Percentiles rank a stretch among this genome's conserved stretches.
phyloP scores from a whole-genome alignment of 2,797 vertebrate species.

The Anguilla marmorata region DNA sequence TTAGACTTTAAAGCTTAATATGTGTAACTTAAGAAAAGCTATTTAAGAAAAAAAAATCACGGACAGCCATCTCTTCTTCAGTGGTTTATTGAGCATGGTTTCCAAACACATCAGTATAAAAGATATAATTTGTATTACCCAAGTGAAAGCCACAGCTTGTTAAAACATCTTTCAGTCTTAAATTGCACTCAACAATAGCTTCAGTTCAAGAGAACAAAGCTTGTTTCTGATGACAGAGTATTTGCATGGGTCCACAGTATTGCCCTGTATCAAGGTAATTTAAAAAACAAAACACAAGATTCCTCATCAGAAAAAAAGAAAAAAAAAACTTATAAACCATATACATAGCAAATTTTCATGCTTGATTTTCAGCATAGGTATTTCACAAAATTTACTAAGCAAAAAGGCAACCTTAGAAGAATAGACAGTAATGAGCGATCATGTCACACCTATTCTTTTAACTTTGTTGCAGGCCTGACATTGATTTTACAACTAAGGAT shows the following conservation, averaged over 20 bases:
- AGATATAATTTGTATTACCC: slow-evolving; percentile 37
- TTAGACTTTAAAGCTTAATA: neutral
- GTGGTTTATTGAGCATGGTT: slow-evolving; percentile 34
- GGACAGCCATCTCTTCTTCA: slow-evolving; percentile 16
- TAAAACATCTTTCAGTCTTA: slow-evolving; percentile 32
- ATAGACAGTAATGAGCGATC: neutral
- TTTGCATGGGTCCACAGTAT: slow-evolving; percentile 20
- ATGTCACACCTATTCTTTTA: slow-evolving; percentile 17
- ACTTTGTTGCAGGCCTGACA: neutral
- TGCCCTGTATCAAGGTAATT: neutral
- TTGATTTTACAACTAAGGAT: neutral
- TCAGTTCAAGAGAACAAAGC: slow-evolving; percentile 22
- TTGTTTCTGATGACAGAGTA: slow-evolving; percentile 28
- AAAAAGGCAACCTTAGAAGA: neutral
- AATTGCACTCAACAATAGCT: slow-evolving; percentile 30
- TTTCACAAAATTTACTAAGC: slow-evolving; percentile 13
- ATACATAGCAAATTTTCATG: slow-evolving; percentile 28
- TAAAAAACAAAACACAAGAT: slow-evolving; percentile 20
- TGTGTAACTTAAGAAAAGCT: no score
- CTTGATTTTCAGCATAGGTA: slow-evolving; percentile 9
- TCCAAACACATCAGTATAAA: slow-evolving; percentile 40
- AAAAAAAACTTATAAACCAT: neutral
- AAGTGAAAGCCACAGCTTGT: slow-evolving; percentile 33
- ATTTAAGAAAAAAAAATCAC: neutral
- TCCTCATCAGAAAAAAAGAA: slow-evolving; percentile 18